Percentiles rank a stretch among this genome's conserved stretches.
Evolutionary conservation across 2,888 invertebrate genomes (phyloP).

Genomic region (Eilema caniola): DNA sequence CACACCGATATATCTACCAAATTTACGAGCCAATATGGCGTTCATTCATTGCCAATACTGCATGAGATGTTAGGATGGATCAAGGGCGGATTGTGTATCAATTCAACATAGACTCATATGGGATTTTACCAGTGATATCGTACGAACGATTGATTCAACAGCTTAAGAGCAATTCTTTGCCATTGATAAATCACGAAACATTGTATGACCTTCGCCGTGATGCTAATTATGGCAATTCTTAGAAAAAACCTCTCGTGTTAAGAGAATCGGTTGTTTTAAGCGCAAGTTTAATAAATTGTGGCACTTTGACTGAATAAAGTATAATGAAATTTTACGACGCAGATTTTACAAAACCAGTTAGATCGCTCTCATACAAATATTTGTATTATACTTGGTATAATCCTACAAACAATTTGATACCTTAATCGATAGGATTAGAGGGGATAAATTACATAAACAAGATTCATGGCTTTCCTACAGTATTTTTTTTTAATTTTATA

Average conservation of each 20-base stretch:
- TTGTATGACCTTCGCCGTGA: not conserved
- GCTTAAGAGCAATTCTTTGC: not conserved
- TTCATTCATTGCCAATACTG: conserved; percentile 29
- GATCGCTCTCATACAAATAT: not conserved
- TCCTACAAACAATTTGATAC: conserved; percentile 7
- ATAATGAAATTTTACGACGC: not conserved
- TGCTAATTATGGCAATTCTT: not conserved
- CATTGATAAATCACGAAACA: not conserved
- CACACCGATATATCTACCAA: conserved; percentile 22
- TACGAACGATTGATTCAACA: not conserved
- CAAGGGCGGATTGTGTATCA: not conserved
- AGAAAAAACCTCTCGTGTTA: not conserved
- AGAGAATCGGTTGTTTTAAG: not conserved
- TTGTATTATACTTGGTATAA: conserved; percentile 1
- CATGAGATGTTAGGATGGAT: conserved; percentile 17
- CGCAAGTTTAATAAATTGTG: not conserved
- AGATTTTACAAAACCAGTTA: conserved; percentile 1
- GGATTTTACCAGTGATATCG: not conserved
- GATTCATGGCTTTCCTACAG: not conserved
- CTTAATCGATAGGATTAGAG: not conserved
- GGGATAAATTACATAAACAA: not conserved
- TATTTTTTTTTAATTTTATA: not conserved
- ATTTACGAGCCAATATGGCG: conserved; percentile 35
- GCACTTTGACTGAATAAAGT: not conserved
- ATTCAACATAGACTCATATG: not conserved